Evolutionary conservation across 2,113 vertebrate genomes (phyloP), one percentile per base, ranked within the genome.

Genomic region (Nannobrachium achirus): DNA sequence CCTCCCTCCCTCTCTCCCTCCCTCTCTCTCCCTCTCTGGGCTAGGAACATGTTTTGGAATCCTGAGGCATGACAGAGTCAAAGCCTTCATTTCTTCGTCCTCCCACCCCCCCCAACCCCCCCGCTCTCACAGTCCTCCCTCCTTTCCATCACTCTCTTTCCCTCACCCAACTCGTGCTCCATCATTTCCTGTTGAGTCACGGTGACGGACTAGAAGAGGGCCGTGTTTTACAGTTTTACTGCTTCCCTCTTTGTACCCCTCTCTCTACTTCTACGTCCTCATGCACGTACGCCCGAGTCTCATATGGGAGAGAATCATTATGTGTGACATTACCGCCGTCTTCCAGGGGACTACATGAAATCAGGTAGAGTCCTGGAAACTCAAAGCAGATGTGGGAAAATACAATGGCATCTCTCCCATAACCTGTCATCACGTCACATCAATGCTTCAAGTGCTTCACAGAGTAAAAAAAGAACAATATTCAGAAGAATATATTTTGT

Each of bases 141-240:
- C 41, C 56, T 70, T 25, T 9, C 33, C 67, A n/a, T 57, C 68
- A 69, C 71, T 80, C 56, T 42, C 39, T 20, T 56, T 14, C 63
- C 76, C 56, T 57, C 59, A 66, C 82, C 64, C 76, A 77, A 82
- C 60, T 64, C 64, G 13, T 2, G 59, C 61, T 79, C 75, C 81
- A 78, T 88, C 74, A 85, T 73, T 88, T 93, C 89, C 88, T 91
- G 89, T 81, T 92, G 90, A 90, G 78, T 91, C 87, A 90, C 69
- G 2, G 8, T 33, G 25, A 19, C 38, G 16, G 45, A 60, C 15
- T 46, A 73, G 64, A 78, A 66, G 71, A n/a, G 25, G 33, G 20
- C 70, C 66, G 51, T 83, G 84, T 83, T 90, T 85, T 78, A 85
- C 65, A 68, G 56, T 73, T 76, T 84, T 64, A 75, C 52, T 61